Percentiles rank a stretch among this genome's conserved stretches.
These are phyloP conservation scores for Lordiphosa andalusiaca DNA, from an alignment of 2,888 invertebrate genomes.

Conservation along the genomic window DNA sequence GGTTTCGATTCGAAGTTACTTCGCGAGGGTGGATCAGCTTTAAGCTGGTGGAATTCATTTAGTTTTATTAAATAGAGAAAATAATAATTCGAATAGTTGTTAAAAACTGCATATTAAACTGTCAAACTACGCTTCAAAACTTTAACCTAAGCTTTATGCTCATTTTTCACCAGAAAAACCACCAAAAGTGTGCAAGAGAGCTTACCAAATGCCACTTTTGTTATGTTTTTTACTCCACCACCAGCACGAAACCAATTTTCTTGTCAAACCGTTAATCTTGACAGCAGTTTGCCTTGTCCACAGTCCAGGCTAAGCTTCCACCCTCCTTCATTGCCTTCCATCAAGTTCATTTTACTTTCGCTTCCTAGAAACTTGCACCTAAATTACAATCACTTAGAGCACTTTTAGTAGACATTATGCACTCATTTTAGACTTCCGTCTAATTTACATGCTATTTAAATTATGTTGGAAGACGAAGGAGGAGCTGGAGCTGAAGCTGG, in stretches of 20 bases:
- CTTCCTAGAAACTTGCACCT: slow-evolving; percentile 51
- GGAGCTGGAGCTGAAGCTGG: slow-evolving; percentile 1
- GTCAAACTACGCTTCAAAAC: too few relatives aligned
- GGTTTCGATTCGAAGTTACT: slow-evolving; percentile 5
- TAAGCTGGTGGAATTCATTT: too few relatives aligned
- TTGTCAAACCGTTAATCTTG: slow-evolving; percentile 5
- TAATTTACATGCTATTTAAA: slow-evolving; percentile 76
- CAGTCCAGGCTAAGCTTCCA: neutral
- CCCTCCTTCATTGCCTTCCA: slow-evolving; percentile 5
- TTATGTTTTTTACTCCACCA: neutral
- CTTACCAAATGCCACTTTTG: neutral
- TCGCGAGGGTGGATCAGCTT: too few relatives aligned
- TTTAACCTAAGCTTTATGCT: too few relatives aligned
- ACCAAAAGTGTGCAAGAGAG: neutral
- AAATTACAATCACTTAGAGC: slow-evolving; percentile 75
- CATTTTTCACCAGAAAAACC: too few relatives aligned
- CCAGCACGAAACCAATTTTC: slow-evolving; percentile 1
- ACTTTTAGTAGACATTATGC: slow-evolving; percentile 73
- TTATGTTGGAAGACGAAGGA: slow-evolving; percentile 54
- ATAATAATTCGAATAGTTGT: too few relatives aligned
- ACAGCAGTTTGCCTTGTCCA: slow-evolving; percentile 10
- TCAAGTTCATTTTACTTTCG: slow-evolving; percentile 22
- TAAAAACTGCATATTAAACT: too few relatives aligned
- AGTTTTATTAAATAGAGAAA: too few relatives aligned
- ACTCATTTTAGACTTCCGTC: slow-evolving; percentile 74